Evolutionary conservation across 1,140 invertebrate species (phyloP), one percentile per base, ranked within the genome.

Genomic region (Eueides isabella): DNA sequence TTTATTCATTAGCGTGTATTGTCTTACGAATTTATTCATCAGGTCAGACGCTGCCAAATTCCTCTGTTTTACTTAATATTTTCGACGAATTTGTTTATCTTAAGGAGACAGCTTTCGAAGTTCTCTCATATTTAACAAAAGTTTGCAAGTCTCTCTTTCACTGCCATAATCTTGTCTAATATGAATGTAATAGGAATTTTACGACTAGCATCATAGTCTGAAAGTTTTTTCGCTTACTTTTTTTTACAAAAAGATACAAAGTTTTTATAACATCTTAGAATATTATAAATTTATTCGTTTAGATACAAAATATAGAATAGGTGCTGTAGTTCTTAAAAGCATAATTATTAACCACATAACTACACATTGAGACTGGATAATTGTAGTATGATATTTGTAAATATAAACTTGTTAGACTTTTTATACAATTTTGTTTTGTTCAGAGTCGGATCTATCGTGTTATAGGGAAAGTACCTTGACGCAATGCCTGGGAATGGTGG

Each of bases 1-100:
- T 91, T 91, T 91, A 92, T 92, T 92, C 87, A 92, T 92, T 91
- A 90, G 85, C 85, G 85, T 90, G 90, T 89, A 91, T 92, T 92
- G 88, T 91, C 88, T 92, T 85, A 85, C 76, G 84, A 89, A 89
- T 89, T 91, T 90, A 89, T 88, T 88, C 81, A 83, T 87, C 88
- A 89, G 90, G 86, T 90, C 85, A 83, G 87, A 83, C 83, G 82
- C 74, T 78, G 80, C 75, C 79, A 80, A 89, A 90, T 90, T 89
- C 82, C 83, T 74, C 81, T 82, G 68, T 79, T 89, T 88, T 74
- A 83, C 80, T 79, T 85, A 86, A 88, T 90, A 87, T 87, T 88
- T 90, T 85, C 83, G 77, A 74, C 80, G 76, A 81, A 88, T 88
- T 85, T 85, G 85, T 86, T 87, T 89, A 88, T 91, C 85, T 91